A percentile compares a stretch with the other conserved stretches of the same genome.
phyloP scores from a whole-genome alignment of 2,113 vertebrate genomes.

The Varanus salvator region DNA sequence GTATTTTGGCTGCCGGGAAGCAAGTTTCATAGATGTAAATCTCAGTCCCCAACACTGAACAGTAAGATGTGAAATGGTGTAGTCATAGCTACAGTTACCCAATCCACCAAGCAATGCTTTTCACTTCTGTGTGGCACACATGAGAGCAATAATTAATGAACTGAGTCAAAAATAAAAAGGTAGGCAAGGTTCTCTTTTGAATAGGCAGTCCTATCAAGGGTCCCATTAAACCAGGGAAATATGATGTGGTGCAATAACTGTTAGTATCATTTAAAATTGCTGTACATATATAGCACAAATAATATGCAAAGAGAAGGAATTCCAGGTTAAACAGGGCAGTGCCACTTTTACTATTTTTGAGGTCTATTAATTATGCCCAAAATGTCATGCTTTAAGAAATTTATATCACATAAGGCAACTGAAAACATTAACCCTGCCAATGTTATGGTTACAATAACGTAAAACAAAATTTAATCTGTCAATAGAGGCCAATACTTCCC shows the following conservation, averaged over 20 bases:
- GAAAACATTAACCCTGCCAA: background rate
- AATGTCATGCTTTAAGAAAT: background rate
- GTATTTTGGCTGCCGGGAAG: background rate
- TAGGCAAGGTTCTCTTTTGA: background rate
- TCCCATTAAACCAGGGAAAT: background rate
- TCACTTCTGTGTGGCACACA: background rate
- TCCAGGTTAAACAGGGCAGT: background rate
- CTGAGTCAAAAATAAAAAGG: background rate
- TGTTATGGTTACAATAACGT: background rate
- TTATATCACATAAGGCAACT: background rate
- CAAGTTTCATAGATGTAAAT: background rate
- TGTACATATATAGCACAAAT: background rate
- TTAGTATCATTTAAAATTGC: background rate
- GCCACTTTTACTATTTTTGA: background rate
- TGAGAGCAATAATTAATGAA: slow-evolving; percentile 2
- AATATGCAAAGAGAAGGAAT: background rate
- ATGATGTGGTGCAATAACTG: slow-evolving; percentile 1
- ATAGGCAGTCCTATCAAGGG: background rate
- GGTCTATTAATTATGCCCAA: background rate
- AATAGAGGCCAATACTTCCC: background rate
- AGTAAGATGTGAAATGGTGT: background rate
- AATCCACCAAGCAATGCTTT: background rate
- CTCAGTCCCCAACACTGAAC: background rate
- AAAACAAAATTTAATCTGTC: background rate
- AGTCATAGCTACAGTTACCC: background rate